These are phyloP conservation scores for Sebastes matsubarae DNA, from an alignment of 2,797 vertebrate genomes.

Conservation along the genomic window DNA sequence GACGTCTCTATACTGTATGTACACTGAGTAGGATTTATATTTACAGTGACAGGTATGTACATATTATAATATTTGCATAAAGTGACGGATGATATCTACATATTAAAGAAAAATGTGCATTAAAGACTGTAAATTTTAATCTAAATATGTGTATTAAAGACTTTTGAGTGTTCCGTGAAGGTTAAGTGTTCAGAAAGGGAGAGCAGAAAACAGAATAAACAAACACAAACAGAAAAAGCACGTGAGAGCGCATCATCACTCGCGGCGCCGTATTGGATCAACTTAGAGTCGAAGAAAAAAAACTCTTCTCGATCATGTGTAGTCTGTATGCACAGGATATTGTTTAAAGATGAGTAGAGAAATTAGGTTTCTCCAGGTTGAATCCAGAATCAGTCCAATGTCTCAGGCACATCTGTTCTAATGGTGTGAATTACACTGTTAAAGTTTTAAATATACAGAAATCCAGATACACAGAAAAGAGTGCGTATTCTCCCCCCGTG, in stretches of 20 bases:
- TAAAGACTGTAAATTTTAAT: not conserved
- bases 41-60: too few species aligned
- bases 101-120: too few species aligned
- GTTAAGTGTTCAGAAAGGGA: too few species aligned
- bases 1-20: too few species aligned
- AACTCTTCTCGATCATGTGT: not conserved
- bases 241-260: too few species aligned
- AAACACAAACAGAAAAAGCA: too few species aligned
- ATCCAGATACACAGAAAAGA: not conserved
- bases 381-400: not conserved
- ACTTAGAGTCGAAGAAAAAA: not conserved
- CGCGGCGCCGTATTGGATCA: accelerated
- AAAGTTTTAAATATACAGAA: conserved; percentile 38
- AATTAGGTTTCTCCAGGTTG: not conserved
- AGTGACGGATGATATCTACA: too few species aligned
- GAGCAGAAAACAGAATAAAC: too few species aligned
- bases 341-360: not conserved
- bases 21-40: too few species aligned
- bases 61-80: too few species aligned
- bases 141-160: not conserved
- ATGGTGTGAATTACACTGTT: conserved; percentile 41
- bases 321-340: not conserved
- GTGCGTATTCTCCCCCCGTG: not conserved
- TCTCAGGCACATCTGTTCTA: conserved; percentile 32
- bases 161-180: too few species aligned